A percentile compares a stretch with the other conserved stretches of the same genome.
Evolutionary conservation across 1,140 invertebrate species (phyloP).

Genomic region (Drosophila parabipectinata): DNA sequence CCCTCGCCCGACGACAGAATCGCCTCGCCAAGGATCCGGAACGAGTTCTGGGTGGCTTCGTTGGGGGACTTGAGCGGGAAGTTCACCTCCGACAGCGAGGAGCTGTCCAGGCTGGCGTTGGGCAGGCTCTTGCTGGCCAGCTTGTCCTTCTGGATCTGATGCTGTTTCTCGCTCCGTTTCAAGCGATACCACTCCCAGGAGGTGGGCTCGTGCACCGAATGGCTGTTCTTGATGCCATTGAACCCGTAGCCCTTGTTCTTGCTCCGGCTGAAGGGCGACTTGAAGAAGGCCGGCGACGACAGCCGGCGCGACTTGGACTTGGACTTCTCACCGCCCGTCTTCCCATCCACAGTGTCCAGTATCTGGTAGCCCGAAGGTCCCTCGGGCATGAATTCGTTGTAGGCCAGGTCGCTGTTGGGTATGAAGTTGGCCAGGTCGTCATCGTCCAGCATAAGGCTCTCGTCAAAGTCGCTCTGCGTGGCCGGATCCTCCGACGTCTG

Average conservation of each 20-base stretch:
- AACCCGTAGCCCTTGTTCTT: slow-evolving; percentile 56
- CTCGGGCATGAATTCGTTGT: slow-evolving; percentile 83
- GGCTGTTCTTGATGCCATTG: slow-evolving; percentile 56
- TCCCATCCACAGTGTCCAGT: slow-evolving; percentile 73
- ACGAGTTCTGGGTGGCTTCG: slow-evolving; percentile 67
- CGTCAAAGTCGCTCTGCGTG: slow-evolving; percentile 70
- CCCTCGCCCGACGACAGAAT: slow-evolving; percentile 67
- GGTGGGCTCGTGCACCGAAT: slow-evolving; percentile 77
- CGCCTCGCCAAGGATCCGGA: slow-evolving; percentile 75
- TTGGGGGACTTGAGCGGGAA: slow-evolving; percentile 49
- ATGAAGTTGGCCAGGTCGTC: slow-evolving; percentile 80
- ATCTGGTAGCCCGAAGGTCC: slow-evolving; percentile 79
- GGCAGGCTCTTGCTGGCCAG: slow-evolving; percentile 42
- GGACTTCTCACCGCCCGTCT: slow-evolving; percentile 64
- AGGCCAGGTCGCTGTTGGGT: slow-evolving; percentile 76
- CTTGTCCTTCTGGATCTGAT: slow-evolving; percentile 32
- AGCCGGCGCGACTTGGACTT: slow-evolving; percentile 84
- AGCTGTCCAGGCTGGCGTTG: slow-evolving; percentile 65
- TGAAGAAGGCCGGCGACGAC: slow-evolving; percentile 88
- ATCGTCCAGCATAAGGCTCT: slow-evolving; percentile 76
- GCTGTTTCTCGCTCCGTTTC: slow-evolving; percentile 56
- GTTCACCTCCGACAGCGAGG: slow-evolving; percentile 75
- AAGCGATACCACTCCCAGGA: slow-evolving; percentile 84
- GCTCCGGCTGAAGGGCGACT: slow-evolving; percentile 86
- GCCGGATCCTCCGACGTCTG: slow-evolving; percentile 32